These are phyloP conservation scores for Myotis yumanensis DNA, from an alignment of 2,113 vertebrate genomes.

Conservation along the genomic window DNA sequence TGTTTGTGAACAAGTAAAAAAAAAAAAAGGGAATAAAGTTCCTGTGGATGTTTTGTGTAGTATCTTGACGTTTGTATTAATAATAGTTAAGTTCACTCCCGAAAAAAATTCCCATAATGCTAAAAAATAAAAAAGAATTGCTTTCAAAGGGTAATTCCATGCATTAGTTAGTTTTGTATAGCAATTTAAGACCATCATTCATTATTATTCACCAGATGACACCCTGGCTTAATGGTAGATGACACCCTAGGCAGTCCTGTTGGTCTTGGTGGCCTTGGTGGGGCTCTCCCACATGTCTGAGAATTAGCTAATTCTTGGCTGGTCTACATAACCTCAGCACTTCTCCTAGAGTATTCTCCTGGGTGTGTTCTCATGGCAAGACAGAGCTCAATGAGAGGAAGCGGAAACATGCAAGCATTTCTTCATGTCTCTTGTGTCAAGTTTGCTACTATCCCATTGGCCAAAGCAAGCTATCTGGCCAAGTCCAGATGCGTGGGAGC, in stretches of 20 bases:
- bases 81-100: slow-evolving; percentile 83
- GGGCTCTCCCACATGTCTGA: background rate
- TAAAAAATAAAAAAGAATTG: background rate
- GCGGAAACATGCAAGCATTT: background rate
- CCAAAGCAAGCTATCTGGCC: background rate
- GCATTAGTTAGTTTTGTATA: background rate
- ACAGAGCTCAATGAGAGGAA: background rate
- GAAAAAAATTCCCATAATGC: slow-evolving; percentile 71
- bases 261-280: background rate
- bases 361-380: background rate
- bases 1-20: slow-evolving; percentile 84
- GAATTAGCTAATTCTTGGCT: background rate
- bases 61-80: slow-evolving; percentile 84
- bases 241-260: background rate
- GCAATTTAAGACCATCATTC: background rate
- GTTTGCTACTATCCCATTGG: background rate
- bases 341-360: background rate
- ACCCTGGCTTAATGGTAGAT: background rate
- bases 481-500: background rate
- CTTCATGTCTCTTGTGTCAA: background rate
- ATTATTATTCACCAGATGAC: background rate
- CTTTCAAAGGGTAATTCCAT: slow-evolving; percentile 7
- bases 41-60: slow-evolving; percentile 84
- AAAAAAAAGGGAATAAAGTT: slow-evolving; percentile 67
- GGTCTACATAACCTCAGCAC: background rate